phyloP scores from a whole-genome alignment of 2,888 invertebrate species.

The Imbricaverruca yamaguchii region DNA sequence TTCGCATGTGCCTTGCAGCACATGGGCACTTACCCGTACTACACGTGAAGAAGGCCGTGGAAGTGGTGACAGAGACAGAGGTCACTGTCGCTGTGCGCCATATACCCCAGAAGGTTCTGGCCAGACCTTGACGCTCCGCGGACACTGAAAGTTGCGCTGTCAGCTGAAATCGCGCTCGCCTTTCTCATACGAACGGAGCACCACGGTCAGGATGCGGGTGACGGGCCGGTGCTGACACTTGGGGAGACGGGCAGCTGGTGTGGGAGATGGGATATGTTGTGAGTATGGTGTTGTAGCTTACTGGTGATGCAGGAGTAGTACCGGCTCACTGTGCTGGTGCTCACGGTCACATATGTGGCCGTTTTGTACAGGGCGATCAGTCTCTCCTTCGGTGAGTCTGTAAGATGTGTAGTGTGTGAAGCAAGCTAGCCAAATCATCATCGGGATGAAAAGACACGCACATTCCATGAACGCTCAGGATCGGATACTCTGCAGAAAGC shows the following conservation, averaged over 20 bases:
- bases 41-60: not conserved
- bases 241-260: no score
- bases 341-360: not conserved
- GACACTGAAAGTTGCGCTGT: not conserved
- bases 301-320: not conserved
- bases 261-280: not conserved
- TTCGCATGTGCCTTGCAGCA: no score
- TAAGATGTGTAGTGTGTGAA: not conserved
- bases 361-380: slow-evolving; percentile 7
- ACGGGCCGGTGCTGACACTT: no score
- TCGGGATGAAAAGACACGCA: no score
- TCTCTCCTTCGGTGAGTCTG: slow-evolving; percentile 1
- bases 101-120: not conserved
- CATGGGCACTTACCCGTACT: not conserved
- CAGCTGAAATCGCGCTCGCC: not conserved
- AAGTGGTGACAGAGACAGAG: not conserved
- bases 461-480: no score
- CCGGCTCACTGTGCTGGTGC: not conserved
- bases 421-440: no score
- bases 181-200: no score
- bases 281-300: not conserved
- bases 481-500: no score
- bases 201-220: no score
- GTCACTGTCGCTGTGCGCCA: not conserved
- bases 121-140: not conserved